These are phyloP conservation scores for Micronycteris hirsuta DNA, from an alignment of 2,113 vertebrate species.

Conservation along the genomic window DNA sequence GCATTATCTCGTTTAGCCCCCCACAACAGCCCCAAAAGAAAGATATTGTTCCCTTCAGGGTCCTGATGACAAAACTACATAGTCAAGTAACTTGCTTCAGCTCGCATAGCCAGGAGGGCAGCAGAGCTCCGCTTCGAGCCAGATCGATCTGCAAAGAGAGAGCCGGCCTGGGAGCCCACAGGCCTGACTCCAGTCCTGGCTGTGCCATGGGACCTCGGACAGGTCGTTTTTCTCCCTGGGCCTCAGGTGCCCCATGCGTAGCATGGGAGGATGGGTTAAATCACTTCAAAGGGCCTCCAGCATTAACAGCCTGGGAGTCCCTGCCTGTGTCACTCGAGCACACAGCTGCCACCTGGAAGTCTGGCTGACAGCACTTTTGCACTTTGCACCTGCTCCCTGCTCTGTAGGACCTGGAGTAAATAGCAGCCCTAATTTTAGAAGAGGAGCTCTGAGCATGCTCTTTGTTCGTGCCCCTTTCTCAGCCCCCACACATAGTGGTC, in stretches of 20 bases:
- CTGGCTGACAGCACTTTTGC: neutral
- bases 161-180: neutral
- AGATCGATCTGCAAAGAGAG: neutral
- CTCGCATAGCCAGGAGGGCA: rapidly evolving
- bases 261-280: neutral
- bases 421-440: neutral
- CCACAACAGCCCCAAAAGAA: neutral
- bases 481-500: too few species aligned
- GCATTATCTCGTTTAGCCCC: neutral
- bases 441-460: neutral
- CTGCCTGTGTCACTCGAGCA: neutral
- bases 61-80: neutral
- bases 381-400: neutral
- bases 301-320: neutral
- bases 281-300: neutral
- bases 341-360: neutral
- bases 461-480: neutral
- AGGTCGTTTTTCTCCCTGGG: neutral
- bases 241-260: neutral
- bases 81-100: neutral
- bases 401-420: neutral
- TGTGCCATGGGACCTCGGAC: neutral
- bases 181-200: neutral
- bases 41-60: neutral
- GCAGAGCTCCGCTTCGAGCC: neutral